phyloP scores from a whole-genome alignment of 2,888 invertebrate species.

The Ophion slaviceki region DNA sequence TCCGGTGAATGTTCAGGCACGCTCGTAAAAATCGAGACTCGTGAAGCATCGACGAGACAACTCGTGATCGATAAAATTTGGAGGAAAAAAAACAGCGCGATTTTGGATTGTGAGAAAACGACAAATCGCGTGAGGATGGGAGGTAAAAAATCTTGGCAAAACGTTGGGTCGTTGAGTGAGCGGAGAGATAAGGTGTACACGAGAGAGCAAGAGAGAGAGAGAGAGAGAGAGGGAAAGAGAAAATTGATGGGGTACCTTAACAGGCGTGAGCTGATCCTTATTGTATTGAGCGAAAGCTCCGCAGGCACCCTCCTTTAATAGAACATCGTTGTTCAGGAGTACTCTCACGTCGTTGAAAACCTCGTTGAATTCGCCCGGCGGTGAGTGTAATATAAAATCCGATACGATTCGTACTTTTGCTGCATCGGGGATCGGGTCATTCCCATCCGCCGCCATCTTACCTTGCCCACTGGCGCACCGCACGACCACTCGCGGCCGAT shows the following conservation, averaged over 20 bases:
- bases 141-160: neutral
- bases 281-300: constrained; percentile 99
- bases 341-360: constrained; percentile 98
- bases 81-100: neutral
- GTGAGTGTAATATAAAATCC: constrained; percentile 99
- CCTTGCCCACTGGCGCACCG: constrained; percentile 76
- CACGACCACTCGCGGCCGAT: constrained; percentile 76
- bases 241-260: constrained; percentile 84
- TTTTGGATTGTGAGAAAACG: neutral
- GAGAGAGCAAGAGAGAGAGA: constrained; percentile 58
- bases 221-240: constrained; percentile 54
- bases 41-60: neutral
- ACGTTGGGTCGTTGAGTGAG: neutral
- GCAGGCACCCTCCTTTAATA: constrained; percentile 97
- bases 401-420: constrained; percentile 98
- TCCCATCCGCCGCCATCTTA: constrained; percentile 94
- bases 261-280: constrained; percentile 99
- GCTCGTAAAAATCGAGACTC: neutral
- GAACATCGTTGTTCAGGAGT: constrained; percentile 96
- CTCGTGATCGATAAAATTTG: neutral
- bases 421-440: constrained; percentile 93
- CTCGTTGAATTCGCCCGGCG: constrained; percentile 99
- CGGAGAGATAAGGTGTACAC: neutral
- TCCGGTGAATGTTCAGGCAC: neutral
- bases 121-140: neutral